A percentile compares a stretch with the other conserved stretches of the same genome.
These are phyloP conservation scores for Drosophila suzukii DNA, from an alignment of 1,140 invertebrate genomes.

Conservation along the genomic window DNA sequence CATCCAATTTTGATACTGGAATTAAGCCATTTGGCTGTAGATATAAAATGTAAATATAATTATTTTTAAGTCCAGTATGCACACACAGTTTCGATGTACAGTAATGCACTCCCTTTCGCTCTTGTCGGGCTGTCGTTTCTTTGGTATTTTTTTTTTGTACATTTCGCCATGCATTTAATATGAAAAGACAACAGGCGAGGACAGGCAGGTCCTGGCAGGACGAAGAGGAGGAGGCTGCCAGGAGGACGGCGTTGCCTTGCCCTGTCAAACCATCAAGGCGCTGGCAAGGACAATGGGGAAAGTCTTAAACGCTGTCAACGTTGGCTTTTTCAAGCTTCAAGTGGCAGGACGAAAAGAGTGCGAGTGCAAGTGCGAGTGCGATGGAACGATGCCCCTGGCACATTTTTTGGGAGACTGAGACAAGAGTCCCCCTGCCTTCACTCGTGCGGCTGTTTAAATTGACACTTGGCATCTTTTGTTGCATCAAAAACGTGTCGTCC, in stretches of 20 bases:
- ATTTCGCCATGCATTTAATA: slow-evolving; percentile 78
- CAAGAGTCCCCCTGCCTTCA: background rate
- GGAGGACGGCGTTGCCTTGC: slow-evolving; percentile 50
- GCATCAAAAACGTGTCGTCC: slow-evolving; percentile 76
- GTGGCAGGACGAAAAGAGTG: slow-evolving; percentile 47
- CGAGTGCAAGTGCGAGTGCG: slow-evolving; percentile 10
- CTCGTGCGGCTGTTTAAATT: slow-evolving; percentile 75
- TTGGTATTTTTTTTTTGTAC: slow-evolving; percentile 23
- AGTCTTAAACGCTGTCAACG: slow-evolving; percentile 81
- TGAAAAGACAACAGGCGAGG: slow-evolving; percentile 77
- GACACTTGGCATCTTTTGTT: slow-evolving; percentile 83
- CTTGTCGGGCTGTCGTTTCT: slow-evolving; percentile 5
- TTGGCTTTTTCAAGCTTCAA: slow-evolving; percentile 79
- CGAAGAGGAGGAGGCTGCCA: background rate
- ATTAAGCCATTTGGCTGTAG: slow-evolving; percentile 9
- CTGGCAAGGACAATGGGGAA: slow-evolving; percentile 77
- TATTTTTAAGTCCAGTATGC: slow-evolving; percentile 18
- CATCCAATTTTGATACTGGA: background rate
- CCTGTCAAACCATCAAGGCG: slow-evolving; percentile 60
- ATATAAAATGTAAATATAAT: slow-evolving; percentile 16
- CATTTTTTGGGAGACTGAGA: slow-evolving; percentile 17
- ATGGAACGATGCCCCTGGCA: slow-evolving; percentile 54
- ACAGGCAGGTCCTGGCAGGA: slow-evolving; percentile 44
- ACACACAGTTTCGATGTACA: slow-evolving; percentile 25
- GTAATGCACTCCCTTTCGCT: slow-evolving; percentile 18